Evolutionary conservation across 1,140 invertebrate species (phyloP).

Genomic region (Zaprionus kolodkinae): DNA sequence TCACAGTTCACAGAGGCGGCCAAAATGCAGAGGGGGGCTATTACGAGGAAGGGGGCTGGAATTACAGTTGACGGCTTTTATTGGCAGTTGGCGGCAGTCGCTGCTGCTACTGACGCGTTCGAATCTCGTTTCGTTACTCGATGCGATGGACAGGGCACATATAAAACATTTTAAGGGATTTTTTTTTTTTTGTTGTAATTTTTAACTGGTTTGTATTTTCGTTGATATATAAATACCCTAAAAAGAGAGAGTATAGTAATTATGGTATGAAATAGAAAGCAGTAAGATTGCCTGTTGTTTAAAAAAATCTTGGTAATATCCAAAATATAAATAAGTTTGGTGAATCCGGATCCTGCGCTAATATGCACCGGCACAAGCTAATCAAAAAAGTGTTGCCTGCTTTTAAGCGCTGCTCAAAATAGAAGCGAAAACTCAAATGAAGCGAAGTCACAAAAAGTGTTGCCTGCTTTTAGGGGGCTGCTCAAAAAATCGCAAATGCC

Average conservation of each 20-base stretch:
- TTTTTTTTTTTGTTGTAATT: too few relatives aligned
- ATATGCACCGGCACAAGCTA: too few relatives aligned
- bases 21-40: slow-evolving; percentile 42
- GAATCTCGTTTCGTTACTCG: slow-evolving; percentile 1
- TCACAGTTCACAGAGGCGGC: slow-evolving; percentile 2
- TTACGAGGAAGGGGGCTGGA: too few relatives aligned
- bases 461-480: neutral
- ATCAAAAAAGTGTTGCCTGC: too few relatives aligned
- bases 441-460: neutral
- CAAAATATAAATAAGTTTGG: too few relatives aligned
- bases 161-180: slow-evolving; percentile 38
- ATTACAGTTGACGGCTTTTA: slow-evolving; percentile 69
- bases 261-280: too few relatives aligned
- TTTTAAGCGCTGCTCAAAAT: too few relatives aligned
- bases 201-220: slow-evolving; percentile 11
- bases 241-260: neutral
- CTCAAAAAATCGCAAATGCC: neutral
- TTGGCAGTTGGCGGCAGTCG: slow-evolving; percentile 31
- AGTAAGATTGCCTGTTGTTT: too few relatives aligned
- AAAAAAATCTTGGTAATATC: too few relatives aligned
- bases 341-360: too few relatives aligned
- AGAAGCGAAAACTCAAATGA: too few relatives aligned
- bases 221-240: neutral
- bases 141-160: slow-evolving; percentile 40
- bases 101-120: neutral